Evolutionary conservation across 2,888 invertebrate species (phyloP), one percentile per base, ranked within the genome.

Genomic region (Ophioninae sp.): DNA sequence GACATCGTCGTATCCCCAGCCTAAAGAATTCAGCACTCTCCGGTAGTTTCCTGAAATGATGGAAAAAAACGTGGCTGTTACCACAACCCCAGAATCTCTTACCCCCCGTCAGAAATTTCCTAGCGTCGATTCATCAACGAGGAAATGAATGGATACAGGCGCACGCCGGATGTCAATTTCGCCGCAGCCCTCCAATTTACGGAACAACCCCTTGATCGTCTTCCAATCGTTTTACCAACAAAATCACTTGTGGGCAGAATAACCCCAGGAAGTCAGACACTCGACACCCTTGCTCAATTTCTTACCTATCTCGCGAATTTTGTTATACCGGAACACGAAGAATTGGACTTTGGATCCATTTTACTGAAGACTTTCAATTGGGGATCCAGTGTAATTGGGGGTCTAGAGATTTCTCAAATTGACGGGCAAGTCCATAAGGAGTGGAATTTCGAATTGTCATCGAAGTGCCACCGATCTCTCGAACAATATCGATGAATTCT

Each of bases 91-190:
- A 30, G 41, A 76, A 76, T 23, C 22, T 51, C 44, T 20, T 39
- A 44, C 37, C 68, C 39, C 6, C 22, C 13, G 39, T 13, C 51
- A 67, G 56, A 56, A 72, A 81, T 81, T 81, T 75, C 77, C 75
- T 44, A 61, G 58, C 10, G 59, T 71, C 22, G 76, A 63, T 74
- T 71, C 59, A 56, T 63, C 44, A 58, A 37, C n/a, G 63, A 67
- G 84, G 81, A 73, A 81, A 81, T 81, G 41, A 79, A 76, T 64
- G 41, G 20, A 71, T 69, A 78, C 64, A 30, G 74, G 61, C 69
- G 13, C 69, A 9, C 64, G 59, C 71, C 63, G 79, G 75, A 79
- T 22, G 71, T 75, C 71, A 61, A 72, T 72, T 79, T 75, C 17
- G 30, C 41, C 71, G 23, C 44, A 74, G 79, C 73, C 74, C 78